Evolutionary conservation across 2,888 invertebrate genomes (phyloP), one percentile per base, ranked within the genome.

Genomic region (Melieria omissa): DNA sequence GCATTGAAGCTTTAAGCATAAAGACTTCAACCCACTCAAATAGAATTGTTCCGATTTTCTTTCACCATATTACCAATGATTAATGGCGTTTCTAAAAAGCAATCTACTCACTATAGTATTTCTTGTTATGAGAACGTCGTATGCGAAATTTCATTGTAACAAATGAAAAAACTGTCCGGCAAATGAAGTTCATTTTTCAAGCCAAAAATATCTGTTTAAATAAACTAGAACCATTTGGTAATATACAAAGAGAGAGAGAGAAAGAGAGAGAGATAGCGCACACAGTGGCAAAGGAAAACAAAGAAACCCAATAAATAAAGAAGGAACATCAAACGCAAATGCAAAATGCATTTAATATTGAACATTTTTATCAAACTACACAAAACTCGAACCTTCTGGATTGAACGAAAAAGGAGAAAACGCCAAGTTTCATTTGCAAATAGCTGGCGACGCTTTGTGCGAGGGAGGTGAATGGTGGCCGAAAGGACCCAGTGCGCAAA

Each of bases 401-500:
- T 60, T 72, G 70, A 62, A 62, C 70, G 61, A 68, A 71, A 71
- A 55, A n/a, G n/a, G 54, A 63, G 52, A 65, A 64, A 60, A 46
- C 10, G 41, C 61, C 73, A 65, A 81, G 81, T 81, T 82, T 76
- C 81, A 80, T 82, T 82, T 80, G 82, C 82, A 82, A 82, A 82
- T 81, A 80, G 29, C 29, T 29, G 29, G 41, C 41, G 58, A 4
- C 14, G 60, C 65, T 58, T 45, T 45, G 54, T 60, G 62, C 54
- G 49, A 71, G 12, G 14, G 49, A 58, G 9, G 9, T 45, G 14
- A 47, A 65, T 55, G 47, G 69, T 16, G n/a, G 49, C 61, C 64
- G 65, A 71, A 47, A 67, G 57, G 44, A 58, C 49, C n/a, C 8
- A 29, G 29, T 57, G 61, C 73, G 71, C 71, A 76, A 79, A 78